Base-by-base conservation (phyloP, 2,113 vertebrate genomes). In the Rissa tridactyla region DNA sequence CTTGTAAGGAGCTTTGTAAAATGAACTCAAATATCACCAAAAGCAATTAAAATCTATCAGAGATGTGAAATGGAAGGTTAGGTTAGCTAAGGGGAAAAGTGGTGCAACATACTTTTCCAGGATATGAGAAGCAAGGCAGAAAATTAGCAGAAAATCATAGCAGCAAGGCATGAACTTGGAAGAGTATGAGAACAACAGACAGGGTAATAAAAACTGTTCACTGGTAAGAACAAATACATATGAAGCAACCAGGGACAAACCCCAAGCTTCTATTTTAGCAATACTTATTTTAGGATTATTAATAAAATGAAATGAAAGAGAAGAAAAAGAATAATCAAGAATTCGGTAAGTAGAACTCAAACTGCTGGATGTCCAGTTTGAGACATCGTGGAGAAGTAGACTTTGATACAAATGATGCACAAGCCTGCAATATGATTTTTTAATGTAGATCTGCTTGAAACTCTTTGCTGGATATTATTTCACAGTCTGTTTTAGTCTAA, bases 11-110 rank as follows among this genome's bases (percentile, higher is more conserved):
- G 87, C 69, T 97, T 78, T 91, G 60, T 70, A 92, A 82, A 96
- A 90, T 89, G 76, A 90, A 96, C 44, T 95, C 79, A 96, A 83
- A 96, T 85, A 95, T 77, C 69, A 95, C 57, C 86, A 90, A 82
- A 94, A 96, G 92, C 96, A 96, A 93, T 95, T 81, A 95, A 96
- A 97, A 94, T 64, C 87, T 83, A 94, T 88, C 46, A 34, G 57
- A 95, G 64, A 95, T 61, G 42, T 79, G 82, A 94, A 97, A 91
- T n/a, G 26, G 69, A 82, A 92, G 65, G 58, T 60, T 69, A 75
- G 47, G 79, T 78, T 92, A 87, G 88, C 69, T 75, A 86, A 58
- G 72, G 62, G 44, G 60, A 76, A 91, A 96, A 66, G 51, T 52
- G 23, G n/a, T 60, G 25, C 42, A 79, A 80, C 71, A 58, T 75